phyloP scores from a whole-genome alignment of 2,113 vertebrate genomes.

The Cervus canadensis region DNA sequence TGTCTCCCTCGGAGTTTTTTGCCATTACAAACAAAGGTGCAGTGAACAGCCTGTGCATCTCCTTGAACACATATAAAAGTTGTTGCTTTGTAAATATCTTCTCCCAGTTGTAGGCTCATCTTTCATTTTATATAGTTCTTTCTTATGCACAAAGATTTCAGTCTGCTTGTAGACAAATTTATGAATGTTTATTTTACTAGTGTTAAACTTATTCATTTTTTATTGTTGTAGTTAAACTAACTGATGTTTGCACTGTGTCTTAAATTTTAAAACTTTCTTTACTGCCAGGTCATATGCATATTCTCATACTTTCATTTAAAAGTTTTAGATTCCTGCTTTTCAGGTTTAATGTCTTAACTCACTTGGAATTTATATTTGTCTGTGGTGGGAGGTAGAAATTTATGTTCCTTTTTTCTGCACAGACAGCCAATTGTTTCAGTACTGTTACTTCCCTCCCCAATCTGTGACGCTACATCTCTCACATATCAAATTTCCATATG shows the following conservation, averaged over 20 bases:
- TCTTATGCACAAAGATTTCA: background rate
- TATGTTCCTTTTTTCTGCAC: background rate
- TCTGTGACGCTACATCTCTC: background rate
- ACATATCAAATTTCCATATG: background rate
- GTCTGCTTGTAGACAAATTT: background rate
- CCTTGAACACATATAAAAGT: background rate
- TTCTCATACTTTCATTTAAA: background rate
- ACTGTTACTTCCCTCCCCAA: background rate
- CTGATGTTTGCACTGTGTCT: background rate
- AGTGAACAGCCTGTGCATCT: background rate
- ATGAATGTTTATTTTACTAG: background rate
- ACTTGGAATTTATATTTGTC: background rate
- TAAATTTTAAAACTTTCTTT: slow-evolving; percentile 6
- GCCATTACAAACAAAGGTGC: background rate
- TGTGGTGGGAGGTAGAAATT: background rate
- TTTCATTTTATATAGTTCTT: background rate
- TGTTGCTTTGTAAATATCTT: background rate
- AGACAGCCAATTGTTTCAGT: background rate
- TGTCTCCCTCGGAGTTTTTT: background rate
- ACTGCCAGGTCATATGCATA: background rate
- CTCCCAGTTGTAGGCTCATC: background rate
- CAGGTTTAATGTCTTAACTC: background rate
- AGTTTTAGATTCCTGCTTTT: slow-evolving; percentile 23
- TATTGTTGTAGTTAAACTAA: background rate
- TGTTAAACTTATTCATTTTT: background rate